phyloP scores from a whole-genome alignment of 2,797 vertebrate species.

The Orientallactaga sibirica region DNA sequence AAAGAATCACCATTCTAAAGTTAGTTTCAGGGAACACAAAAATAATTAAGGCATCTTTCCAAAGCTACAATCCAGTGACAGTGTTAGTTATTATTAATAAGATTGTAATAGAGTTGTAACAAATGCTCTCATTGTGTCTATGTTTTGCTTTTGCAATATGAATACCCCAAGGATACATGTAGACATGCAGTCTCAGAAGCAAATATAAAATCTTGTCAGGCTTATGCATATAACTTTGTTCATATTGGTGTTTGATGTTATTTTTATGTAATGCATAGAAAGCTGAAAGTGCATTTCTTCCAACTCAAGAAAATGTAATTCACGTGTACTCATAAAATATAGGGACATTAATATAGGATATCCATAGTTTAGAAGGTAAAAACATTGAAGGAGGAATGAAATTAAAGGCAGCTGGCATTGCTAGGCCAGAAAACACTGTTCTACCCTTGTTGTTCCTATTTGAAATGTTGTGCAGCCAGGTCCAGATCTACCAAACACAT shows the following conservation, averaged over 20 bases:
- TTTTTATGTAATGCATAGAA: background rate
- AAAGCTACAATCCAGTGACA: background rate
- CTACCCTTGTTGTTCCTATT: background rate
- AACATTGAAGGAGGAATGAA: background rate
- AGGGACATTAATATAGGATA: background rate
- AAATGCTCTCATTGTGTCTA: background rate
- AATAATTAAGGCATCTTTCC: background rate
- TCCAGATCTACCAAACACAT: background rate
- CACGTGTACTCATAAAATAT: background rate
- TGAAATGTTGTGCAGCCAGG: background rate
- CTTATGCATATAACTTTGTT: background rate
- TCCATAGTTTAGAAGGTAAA: background rate
- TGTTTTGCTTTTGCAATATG: background rate
- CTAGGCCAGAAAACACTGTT: background rate
- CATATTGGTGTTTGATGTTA: background rate
- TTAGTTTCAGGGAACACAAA: background rate
- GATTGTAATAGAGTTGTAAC: background rate
- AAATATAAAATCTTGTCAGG: background rate
- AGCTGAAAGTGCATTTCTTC: background rate
- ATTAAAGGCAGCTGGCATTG: background rate
- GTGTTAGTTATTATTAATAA: background rate
- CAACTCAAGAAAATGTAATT: conserved; percentile 19
- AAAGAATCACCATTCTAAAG: background rate
- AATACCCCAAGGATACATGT: background rate
- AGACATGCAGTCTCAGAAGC: background rate